Base-by-base conservation (phyloP, 2,113 vertebrate genomes). In the Corythaixoides concolor region DNA sequence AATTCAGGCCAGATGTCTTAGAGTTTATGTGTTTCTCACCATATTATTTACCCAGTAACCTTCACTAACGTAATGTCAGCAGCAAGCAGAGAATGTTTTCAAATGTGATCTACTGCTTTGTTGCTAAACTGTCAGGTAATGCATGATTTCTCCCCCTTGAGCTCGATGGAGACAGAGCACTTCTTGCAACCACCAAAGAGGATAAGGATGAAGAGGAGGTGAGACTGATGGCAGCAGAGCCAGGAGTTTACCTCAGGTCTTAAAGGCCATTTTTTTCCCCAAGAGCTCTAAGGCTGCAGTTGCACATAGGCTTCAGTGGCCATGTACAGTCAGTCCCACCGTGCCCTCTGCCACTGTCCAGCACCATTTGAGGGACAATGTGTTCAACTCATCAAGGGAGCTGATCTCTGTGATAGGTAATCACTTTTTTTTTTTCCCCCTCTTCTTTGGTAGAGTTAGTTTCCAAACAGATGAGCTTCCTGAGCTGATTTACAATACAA, bases 281-380 rank as follows among this genome's bases (percentile, higher is more conserved):
- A 9, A 2, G 18, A 5, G 2, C 21, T 45, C 8, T 50, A 28
- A 15, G 19, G 50, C 4, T 58, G 23, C 12, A 24, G 32, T 5
- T 45, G 30, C 33, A 39, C 0, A 2, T 6, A 32, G 32, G 20
- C 39, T 60, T 88, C n/a, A 32, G 26, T 18, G 23, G 8, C 11
- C 9, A 10, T 1, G 6, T 39, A 33, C 1, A 0, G 3, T 52
- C 58, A 30, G 33, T 41, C 19, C 23, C 23, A 27, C 49, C 1
- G 1, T n/a, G 8, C 5, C 20, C 6, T 64, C 17, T 64, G 26
- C 49, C 9, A 17, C 22, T 18, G 28, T 60, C 17, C 32, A 9
- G 8, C 43, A 37, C 8, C 21, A 21, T 60, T 28, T 53, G 11
- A 41, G 30, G 37, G 12, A 45, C 45, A 5, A 9, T 26, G 22